Conservation (phyloP, 2,888 invertebrate genomes). For the Ophioninae sp. region DNA sequence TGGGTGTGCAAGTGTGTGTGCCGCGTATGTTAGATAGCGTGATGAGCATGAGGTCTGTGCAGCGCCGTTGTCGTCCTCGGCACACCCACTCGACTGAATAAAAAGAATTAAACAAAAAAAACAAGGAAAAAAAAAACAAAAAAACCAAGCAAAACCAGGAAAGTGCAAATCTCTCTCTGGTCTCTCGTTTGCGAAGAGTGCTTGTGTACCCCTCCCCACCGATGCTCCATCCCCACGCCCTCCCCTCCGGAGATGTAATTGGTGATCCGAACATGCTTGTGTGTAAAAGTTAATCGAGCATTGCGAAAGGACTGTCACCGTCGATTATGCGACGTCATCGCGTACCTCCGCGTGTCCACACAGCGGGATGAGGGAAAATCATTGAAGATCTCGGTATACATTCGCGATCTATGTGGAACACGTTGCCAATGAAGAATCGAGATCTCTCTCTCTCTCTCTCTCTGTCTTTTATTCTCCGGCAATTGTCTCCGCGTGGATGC, state of each 20-base stretch:
- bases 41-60: constrained; percentile 50
- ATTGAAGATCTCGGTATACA: constrained; percentile 22
- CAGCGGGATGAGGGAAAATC: not conserved
- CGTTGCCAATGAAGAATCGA: too few relatives aligned
- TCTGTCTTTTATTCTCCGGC: constrained; percentile 33
- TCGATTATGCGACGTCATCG: not conserved
- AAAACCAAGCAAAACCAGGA: constrained; percentile 5
- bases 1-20: constrained; percentile 28
- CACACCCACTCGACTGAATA: constrained; percentile 54
- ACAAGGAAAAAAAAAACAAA: constrained; percentile 30
- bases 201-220: not conserved
- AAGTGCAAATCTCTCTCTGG: constrained; percentile 22
- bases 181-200: constrained; percentile 26
- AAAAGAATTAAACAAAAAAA: constrained; percentile 9
- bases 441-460: constrained; percentile 13
- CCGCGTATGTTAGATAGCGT: constrained; percentile 39
- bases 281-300: not conserved
- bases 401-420: constrained; percentile 27
- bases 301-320: constrained; percentile 33
- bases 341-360: not conserved
- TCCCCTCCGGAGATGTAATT: not conserved
- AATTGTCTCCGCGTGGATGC: constrained; percentile 58
- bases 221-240: too few relatives aligned
- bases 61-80: constrained; percentile 55
- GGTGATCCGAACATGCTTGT: constrained; percentile 4